These are phyloP conservation scores for Plectus sambesii DNA, from an alignment of 1,140 invertebrate genomes.

Conservation along the genomic window DNA sequence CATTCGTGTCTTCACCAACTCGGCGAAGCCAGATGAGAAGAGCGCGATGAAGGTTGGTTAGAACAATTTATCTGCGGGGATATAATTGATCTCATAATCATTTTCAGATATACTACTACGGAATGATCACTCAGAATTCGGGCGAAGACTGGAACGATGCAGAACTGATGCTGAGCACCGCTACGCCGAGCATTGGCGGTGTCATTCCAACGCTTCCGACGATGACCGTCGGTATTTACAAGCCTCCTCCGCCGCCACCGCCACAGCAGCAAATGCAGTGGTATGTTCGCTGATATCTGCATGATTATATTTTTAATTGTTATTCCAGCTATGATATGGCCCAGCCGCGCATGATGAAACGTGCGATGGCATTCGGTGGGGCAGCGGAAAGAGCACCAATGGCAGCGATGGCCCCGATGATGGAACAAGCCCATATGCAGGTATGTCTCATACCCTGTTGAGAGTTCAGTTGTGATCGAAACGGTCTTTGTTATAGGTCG, in stretches of 20 bases:
- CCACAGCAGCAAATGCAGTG: no score
- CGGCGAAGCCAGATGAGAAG: no score
- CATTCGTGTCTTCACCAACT: constrained; percentile 36
- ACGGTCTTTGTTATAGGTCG: constrained; percentile 22
- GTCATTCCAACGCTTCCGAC: neutral
- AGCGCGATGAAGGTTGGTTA: no score
- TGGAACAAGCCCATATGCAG: neutral
- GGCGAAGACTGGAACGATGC: constrained; percentile 14
- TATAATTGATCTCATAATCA: no score
- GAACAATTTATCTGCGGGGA: no score
- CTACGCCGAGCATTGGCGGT: constrained; percentile 4
- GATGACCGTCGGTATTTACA: constrained; percentile 2
- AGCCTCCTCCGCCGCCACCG: neutral
- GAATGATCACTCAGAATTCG: constrained; percentile 3
- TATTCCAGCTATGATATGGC: no score
- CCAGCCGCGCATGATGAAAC: no score
- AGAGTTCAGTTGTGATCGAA: neutral
- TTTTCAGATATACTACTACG: constrained; percentile 5
- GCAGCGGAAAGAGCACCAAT: no score
- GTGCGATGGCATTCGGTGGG: no score
- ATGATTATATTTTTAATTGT: no score
- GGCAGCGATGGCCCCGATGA: constrained; percentile 5
- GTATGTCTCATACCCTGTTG: constrained; percentile 5
- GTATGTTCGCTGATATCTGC: no score
- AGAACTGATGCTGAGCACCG: constrained; percentile 6